Evolutionary conservation across 2,113 vertebrate genomes (phyloP), one percentile per base, ranked within the genome.

Genomic region (Gila orcuttii): DNA sequence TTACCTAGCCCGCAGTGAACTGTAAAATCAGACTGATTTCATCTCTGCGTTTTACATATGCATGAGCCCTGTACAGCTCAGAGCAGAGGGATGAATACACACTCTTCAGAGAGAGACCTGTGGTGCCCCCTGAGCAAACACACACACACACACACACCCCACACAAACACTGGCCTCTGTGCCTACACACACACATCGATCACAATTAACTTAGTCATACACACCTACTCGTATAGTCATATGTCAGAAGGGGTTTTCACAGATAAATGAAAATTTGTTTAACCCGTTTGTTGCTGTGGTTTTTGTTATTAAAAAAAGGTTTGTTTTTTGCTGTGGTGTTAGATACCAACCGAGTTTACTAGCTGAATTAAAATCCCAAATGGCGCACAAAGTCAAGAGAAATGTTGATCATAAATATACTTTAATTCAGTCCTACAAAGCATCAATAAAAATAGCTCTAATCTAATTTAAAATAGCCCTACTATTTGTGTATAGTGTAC

Each of bases 21-120:
- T 75, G 62, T 85, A 76, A 85, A 86, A 25, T 59, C 52, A 82
- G 76, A 60, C 76, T 69, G 83, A 86, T 90, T 87, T 88, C 88
- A 91, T 92, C 90, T 86, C 86, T 79, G 50, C 62, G 23, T 84
- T 88, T 71, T 90, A 85, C 86, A 81, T 89, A 89, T 86, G 85
- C 77, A 88, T 86, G 78, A 88, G 85, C 85, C 76, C 59, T 23
- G 64, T 55, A 15, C 50, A 23, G 66, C 62, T 86, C 88, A 52
- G 86, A 75, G 59, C 39, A 31, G 21, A 25, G 69, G 76, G 31
- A 64, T 71, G 55, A 84, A 62, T 85, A 21, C 78, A 50, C 52
- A 42, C n/a, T 75, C 66, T 85, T 36, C 23, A 69, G 11, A 36
- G 78, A 77, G 75, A 76, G 47, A 77, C 77, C 69, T 60, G 17